phyloP scores from a whole-genome alignment of 2,888 invertebrate species.

The Hesperia comma region DNA sequence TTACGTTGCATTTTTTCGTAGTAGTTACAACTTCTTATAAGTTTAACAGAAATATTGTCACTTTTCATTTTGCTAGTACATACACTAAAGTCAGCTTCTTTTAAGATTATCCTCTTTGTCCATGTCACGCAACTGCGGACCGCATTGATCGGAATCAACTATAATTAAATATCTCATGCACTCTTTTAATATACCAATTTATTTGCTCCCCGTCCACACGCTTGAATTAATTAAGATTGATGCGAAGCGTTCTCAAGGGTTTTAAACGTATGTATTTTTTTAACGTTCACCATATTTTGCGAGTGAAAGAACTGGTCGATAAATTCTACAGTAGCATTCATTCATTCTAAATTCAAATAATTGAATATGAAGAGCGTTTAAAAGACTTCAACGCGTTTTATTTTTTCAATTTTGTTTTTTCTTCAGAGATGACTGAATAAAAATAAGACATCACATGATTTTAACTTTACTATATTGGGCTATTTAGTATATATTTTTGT shows the following conservation, averaged over 20 bases:
- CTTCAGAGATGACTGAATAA: neutral
- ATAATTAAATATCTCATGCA: conserved; percentile 80
- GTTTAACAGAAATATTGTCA: conserved; percentile 13
- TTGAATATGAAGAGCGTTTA: conserved; percentile 57
- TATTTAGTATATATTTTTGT: too few species aligned
- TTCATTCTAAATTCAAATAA: conserved; percentile 46
- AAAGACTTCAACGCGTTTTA: conserved; percentile 72
- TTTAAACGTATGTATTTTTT: conserved; percentile 52
- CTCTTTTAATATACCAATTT: conserved; percentile 76
- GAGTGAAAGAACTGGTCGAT: conserved; percentile 53
- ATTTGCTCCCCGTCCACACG: conserved; percentile 66
- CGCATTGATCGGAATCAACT: conserved; percentile 71
- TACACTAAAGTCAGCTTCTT: conserved; percentile 54
- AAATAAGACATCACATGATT: neutral
- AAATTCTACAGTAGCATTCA: conserved; percentile 46
- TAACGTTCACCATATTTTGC: conserved; percentile 55
- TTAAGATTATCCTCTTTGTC: conserved; percentile 63
- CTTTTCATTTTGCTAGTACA: conserved; percentile 51
- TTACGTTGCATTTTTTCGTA: neutral
- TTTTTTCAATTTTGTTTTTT: neutral
- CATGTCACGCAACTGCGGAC: conserved; percentile 73
- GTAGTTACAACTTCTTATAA: neutral
- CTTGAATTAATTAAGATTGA: conserved; percentile 80
- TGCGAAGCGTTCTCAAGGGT: conserved; percentile 62
- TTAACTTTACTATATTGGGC: too few species aligned